Evolutionary conservation across 2,888 invertebrate species (phyloP), one percentile per base, ranked within the genome.

Genomic region (Diarsia mendica): DNA sequence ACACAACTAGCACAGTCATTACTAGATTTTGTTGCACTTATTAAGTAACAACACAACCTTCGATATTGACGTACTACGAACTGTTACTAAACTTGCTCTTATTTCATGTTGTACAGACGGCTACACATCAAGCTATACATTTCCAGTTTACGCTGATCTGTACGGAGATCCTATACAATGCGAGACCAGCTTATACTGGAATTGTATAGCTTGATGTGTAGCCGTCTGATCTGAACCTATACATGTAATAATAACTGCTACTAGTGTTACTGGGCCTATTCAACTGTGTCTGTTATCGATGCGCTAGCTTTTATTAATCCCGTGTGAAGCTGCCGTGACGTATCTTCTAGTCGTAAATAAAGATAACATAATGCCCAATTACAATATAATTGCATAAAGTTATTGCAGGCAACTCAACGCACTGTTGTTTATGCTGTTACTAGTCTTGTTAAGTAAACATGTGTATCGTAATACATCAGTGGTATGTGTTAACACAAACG

Each of bases 351-450:
- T 75, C 75, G 71, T 75, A 67, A 75, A 83, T 83, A 75, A 75
- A 75, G 58, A 63, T 83, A 83, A 68, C 65, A 58, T 79, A 83
- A 67, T 72, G 11, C 58, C 71, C 69, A 78, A 83, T 82, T 79
- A 83, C 61, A 60, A 67, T 58, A 72, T 69, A 68, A 82, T 83
- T 83, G 71, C 79, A 72, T 64, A 69, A 69, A 79, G 63, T 53
- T 49, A 71, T 72, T 69, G 79, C 51, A 65, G 68, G 71, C 74
- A 64, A 74, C 23, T 72, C 48, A 48, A 44, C 39, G n/a, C 53
- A 48, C 63, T 39, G 46, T 64, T 65, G 58, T 69, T 79, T 66
- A 72, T 55, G 39, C 23, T 48, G 72, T 67, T 77, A 33, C n/a
- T 64, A 53, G 18, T 67, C 67, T 55, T 51, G 70, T 58, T 60